Evolutionary conservation across 1,140 invertebrate genomes (phyloP).

Genomic region (Campodea augens): DNA sequence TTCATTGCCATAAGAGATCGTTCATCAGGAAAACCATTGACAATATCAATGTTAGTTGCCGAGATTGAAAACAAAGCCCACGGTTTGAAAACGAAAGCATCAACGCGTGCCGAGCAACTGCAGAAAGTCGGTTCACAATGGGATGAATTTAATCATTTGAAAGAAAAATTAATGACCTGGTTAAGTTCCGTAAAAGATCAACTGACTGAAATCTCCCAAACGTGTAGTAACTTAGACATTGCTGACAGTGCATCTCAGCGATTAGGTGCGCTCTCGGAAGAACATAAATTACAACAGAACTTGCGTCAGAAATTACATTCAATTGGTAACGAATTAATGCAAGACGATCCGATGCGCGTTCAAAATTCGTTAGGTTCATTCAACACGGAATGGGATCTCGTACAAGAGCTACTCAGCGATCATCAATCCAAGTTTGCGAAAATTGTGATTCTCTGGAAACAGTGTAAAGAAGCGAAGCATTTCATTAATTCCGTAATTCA

Average conservation of each 20-base stretch:
- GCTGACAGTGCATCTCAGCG: conserved; percentile 37
- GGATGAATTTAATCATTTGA: conserved; percentile 18
- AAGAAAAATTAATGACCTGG: conserved; percentile 16
- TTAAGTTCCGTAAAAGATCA: conserved; percentile 14
- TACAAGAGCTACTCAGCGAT: conserved; percentile 48
- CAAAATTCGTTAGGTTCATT: conserved; percentile 53
- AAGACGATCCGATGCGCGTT: conserved; percentile 55
- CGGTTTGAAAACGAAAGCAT: background rate
- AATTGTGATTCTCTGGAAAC: conserved; percentile 48
- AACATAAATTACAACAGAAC: conserved; percentile 27
- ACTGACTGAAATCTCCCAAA: conserved; percentile 13
- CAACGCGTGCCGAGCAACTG: too few relatives aligned
- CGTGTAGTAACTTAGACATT: conserved; percentile 26
- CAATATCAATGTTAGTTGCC: conserved; percentile 41
- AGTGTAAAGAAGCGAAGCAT: conserved; percentile 47
- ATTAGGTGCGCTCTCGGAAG: conserved; percentile 27
- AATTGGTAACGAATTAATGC: conserved; percentile 53
- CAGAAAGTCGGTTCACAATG: conserved; percentile 12
- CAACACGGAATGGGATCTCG: conserved; percentile 57
- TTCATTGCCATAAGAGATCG: conserved; percentile 40
- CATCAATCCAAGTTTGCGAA: conserved; percentile 41
- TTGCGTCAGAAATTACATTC: conserved; percentile 39
- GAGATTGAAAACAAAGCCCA: conserved; percentile 44
- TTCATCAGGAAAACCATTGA: conserved; percentile 40
- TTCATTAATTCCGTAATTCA: conserved; percentile 44